Evolutionary conservation across 2,888 invertebrate species (phyloP).

Genomic region (Latheticus oryzae): DNA sequence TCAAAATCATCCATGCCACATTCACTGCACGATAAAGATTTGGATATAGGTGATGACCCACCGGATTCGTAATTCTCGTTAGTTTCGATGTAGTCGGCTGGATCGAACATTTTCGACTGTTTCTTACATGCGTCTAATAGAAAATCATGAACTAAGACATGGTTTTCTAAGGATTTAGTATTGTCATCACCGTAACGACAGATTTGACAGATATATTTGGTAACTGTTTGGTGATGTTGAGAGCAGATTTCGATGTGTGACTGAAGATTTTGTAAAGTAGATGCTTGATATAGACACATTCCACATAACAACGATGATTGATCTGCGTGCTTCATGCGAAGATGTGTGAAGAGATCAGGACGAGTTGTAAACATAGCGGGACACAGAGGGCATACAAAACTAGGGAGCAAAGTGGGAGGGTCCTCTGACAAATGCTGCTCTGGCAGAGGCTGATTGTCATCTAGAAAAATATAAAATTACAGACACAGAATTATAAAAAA

Average conservation of each 20-base stretch:
- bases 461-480: slow-evolving; percentile 43
- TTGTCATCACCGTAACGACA: slow-evolving; percentile 71
- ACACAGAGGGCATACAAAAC: slow-evolving; percentile 60
- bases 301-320: slow-evolving; percentile 70
- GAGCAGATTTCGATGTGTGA: slow-evolving; percentile 68
- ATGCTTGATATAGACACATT: slow-evolving; percentile 68
- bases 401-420: slow-evolving; percentile 44
- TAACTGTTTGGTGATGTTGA: slow-evolving; percentile 61
- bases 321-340: slow-evolving; percentile 68
- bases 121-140: slow-evolving; percentile 63
- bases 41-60: slow-evolving; percentile 45
- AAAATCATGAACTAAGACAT: slow-evolving; percentile 69
- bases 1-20: slow-evolving; percentile 61
- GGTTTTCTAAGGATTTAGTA: slow-evolving; percentile 67
- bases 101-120: slow-evolving; percentile 64
- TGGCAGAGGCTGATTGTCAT: slow-evolving; percentile 46
- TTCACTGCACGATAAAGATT: slow-evolving; percentile 56
- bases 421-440: slow-evolving; percentile 42
- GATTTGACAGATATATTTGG: slow-evolving; percentile 66
- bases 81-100: slow-evolving; percentile 66
- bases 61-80: slow-evolving; percentile 53
- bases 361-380: slow-evolving; percentile 63
- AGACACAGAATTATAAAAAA: no score
- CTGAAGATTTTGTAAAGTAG: slow-evolving; percentile 66
- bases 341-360: slow-evolving; percentile 69